Conservation (phyloP, 2,888 invertebrate genomes). For the Resseliella maxima region DNA sequence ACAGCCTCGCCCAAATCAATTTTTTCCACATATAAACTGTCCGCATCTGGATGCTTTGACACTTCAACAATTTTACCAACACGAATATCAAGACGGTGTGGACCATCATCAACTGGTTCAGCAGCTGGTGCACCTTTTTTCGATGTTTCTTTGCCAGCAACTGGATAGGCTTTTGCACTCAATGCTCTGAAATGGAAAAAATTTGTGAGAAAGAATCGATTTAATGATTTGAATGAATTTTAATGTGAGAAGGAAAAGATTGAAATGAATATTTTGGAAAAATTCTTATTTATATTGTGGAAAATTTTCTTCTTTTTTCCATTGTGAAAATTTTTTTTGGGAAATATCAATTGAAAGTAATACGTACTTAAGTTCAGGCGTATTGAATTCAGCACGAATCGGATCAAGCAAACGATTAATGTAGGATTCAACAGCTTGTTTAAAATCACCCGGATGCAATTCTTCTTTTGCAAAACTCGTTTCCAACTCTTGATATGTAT, state of each 20-base stretch:
- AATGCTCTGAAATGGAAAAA: slow-evolving; percentile 71
- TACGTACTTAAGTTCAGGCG: slow-evolving; percentile 76
- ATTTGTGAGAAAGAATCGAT: background rate
- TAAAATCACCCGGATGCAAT: slow-evolving; percentile 94
- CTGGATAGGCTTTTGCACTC: slow-evolving; percentile 86
- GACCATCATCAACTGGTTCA: slow-evolving; percentile 71
- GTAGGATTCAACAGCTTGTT: slow-evolving; percentile 82
- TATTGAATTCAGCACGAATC: slow-evolving; percentile 85
- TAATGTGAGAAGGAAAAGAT: background rate
- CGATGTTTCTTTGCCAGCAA: slow-evolving; percentile 71
- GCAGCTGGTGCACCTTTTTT: slow-evolving; percentile 60
- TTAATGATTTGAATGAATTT: background rate
- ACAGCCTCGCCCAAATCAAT: slow-evolving; percentile 87
- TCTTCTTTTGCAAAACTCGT: slow-evolving; percentile 82
- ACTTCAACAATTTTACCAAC: slow-evolving; percentile 89
- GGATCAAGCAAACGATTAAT: slow-evolving; percentile 90
- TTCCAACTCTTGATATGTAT: slow-evolving; percentile 82
- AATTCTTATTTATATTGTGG: too few species aligned
- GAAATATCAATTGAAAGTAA: background rate
- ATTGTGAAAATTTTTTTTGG: too few species aligned
- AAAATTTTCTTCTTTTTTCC: too few species aligned
- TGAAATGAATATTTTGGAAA: background rate
- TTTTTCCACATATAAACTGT: slow-evolving; percentile 90
- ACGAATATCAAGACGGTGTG: slow-evolving; percentile 85
- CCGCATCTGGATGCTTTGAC: slow-evolving; percentile 90